phyloP scores from a whole-genome alignment of 2,888 invertebrate genomes.

The Maniola hyperantus region DNA sequence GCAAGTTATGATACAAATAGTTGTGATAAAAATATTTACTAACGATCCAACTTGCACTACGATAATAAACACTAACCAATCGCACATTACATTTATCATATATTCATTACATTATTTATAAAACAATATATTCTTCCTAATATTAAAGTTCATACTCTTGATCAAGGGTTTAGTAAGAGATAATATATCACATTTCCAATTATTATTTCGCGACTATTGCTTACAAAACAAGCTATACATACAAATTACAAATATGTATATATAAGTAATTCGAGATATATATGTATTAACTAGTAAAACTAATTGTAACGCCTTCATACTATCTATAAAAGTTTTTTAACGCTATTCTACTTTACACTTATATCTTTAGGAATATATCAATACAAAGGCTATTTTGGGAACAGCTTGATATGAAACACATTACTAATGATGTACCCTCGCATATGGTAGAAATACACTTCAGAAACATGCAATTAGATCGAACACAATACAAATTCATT shows the following conservation, averaged over 20 bases:
- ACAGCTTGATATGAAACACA: slow-evolving; percentile 33
- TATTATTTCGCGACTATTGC: slow-evolving; percentile 47
- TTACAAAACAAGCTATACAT: slow-evolving; percentile 47
- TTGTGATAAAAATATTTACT: slow-evolving; percentile 2
- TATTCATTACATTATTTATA: slow-evolving; percentile 13
- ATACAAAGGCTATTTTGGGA: slow-evolving; percentile 56
- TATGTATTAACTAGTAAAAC: slow-evolving; percentile 51
- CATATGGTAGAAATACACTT: slow-evolving; percentile 6
- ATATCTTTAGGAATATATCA: slow-evolving; percentile 68
- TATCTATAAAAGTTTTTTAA: slow-evolving; percentile 50
- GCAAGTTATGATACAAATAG: slow-evolving; percentile 17
- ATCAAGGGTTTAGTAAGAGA: slow-evolving; percentile 45
- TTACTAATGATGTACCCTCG: slow-evolving; percentile 24
- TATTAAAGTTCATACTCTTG: slow-evolving; percentile 27
- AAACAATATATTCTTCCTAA: slow-evolving; percentile 24
- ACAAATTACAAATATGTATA: slow-evolving; percentile 7
- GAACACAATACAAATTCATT: background rate
- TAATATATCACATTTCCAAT: slow-evolving; percentile 57
- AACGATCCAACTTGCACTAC: slow-evolving; percentile 10
- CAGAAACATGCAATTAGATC: background rate
- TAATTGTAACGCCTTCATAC: slow-evolving; percentile 42
- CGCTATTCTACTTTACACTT: slow-evolving; percentile 70
- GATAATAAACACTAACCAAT: slow-evolving; percentile 20
- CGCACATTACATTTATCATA: slow-evolving; percentile 20
- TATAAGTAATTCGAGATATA: slow-evolving; percentile 56